Conservation (phyloP, 92 coral and sea anemone genomes). For the Porites cylindrica region DNA sequence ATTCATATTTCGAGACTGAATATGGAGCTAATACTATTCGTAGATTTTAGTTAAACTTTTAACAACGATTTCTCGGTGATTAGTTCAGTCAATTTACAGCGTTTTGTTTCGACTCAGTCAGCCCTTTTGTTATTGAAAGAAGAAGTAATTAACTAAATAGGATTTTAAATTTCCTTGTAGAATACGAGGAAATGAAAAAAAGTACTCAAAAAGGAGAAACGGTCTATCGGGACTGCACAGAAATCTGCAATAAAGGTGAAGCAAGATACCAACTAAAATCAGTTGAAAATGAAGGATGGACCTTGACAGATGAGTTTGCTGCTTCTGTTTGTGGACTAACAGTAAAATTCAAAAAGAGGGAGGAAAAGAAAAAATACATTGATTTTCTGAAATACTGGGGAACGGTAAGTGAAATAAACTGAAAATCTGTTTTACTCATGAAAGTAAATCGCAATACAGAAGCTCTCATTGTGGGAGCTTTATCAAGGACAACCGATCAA, state of each 20-base stretch:
- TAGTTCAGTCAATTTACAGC: too few relatives aligned
- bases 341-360: not conserved
- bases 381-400: conserved; percentile 22
- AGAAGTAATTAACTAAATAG: too few relatives aligned
- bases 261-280: conserved; percentile 4
- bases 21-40: too few relatives aligned
- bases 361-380: not conserved
- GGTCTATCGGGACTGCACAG: conserved; percentile 15
- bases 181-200: conserved; percentile 6
- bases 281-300: not conserved
- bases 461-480: too few relatives aligned
- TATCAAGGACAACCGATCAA: too few relatives aligned
- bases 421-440: too few relatives aligned
- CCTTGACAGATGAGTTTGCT: conserved; percentile 17
- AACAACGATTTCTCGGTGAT: too few relatives aligned
- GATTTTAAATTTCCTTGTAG: not conserved
- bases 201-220: not conserved
- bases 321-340: conserved; percentile 6
- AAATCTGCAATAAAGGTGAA: conserved; percentile 10
- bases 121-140: too few relatives aligned
- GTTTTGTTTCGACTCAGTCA: too few relatives aligned
- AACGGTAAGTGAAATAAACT: conserved; percentile 5
- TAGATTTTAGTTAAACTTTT: too few relatives aligned
- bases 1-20: too few relatives aligned
- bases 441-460: too few relatives aligned